Evolutionary conservation across 2,797 vertebrate species (phyloP).

Genomic region (Sus cebifrons): DNA sequence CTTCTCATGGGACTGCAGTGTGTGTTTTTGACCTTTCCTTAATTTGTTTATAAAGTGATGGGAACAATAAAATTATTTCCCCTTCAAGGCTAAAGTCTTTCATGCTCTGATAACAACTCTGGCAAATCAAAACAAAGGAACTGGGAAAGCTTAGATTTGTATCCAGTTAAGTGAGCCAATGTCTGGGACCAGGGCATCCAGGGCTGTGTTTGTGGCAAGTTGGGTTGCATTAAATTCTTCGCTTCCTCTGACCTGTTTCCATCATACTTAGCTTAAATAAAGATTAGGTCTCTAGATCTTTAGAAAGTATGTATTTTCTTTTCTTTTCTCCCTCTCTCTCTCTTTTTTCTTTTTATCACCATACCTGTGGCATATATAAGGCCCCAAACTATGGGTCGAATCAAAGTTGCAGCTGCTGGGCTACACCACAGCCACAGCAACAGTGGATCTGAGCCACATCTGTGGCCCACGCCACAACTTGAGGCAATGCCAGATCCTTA

Average conservation of each 20-base stretch:
- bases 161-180: not conserved
- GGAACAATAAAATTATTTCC: conserved; percentile 73
- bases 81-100: conserved; percentile 1
- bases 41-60: conserved; percentile 69
- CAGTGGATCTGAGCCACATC: no score
- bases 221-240: not conserved
- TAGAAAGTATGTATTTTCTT: not conserved
- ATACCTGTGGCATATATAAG: no score
- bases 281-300: not conserved
- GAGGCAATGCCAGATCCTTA: no score
- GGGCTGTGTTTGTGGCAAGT: not conserved
- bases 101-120: conserved; percentile 9
- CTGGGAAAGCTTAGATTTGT: not conserved
- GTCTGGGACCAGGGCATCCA: not conserved
- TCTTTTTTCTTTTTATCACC: no score
- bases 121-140: conserved; percentile 60
- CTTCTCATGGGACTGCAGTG: not conserved
- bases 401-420: no score
- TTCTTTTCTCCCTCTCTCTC: not conserved
- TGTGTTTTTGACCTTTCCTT: conserved; percentile 34
- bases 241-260: not conserved
- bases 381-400: no score
- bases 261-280: not conserved
- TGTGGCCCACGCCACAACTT: no score
- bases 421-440: no score